A percentile compares a stretch with the other conserved stretches of the same genome.
phyloP scores from a whole-genome alignment of 2,888 invertebrate genomes.

The Diaperis boleti region DNA sequence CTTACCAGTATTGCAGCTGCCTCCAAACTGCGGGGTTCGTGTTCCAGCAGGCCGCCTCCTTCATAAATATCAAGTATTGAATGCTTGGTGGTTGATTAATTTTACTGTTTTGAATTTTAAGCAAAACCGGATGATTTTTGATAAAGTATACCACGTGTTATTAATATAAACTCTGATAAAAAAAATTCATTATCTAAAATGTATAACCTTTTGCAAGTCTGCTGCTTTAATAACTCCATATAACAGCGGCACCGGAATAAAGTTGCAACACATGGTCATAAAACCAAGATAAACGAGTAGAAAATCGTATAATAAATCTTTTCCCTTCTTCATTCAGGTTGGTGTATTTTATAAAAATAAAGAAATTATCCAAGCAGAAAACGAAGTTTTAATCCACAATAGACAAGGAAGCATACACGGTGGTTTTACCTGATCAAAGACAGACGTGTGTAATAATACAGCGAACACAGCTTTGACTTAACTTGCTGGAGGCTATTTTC shows the following conservation, averaged over 20 bases:
- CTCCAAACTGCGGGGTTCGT: no score
- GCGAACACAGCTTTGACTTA: slow-evolving; percentile 12
- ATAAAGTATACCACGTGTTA: no score
- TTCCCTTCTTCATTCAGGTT: slow-evolving; percentile 11
- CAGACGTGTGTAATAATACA: slow-evolving; percentile 5
- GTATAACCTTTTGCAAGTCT: slow-evolving; percentile 14
- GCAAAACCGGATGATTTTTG: no score
- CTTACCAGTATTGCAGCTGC: no score
- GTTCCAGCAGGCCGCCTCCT: no score
- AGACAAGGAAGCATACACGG: no score
- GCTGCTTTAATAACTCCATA: slow-evolving; percentile 10
- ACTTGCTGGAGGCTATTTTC: slow-evolving; percentile 14
- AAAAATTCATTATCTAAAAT: neutral
- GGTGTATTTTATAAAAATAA: slow-evolving; percentile 8
- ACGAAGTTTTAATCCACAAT: no score
- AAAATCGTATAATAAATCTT: slow-evolving; percentile 15
- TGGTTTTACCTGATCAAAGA: no score
- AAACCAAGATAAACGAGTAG: slow-evolving; percentile 19
- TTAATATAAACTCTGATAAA: no score
- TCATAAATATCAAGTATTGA: no score
- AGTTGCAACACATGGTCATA: slow-evolving; percentile 16
- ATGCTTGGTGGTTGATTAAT: no score
- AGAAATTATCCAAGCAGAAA: slow-evolving; percentile 10
- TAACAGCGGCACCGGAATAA: slow-evolving; percentile 3
- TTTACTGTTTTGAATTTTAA: no score